These are phyloP conservation scores for Austrofundulus limnaeus DNA, from an alignment of 2,113 vertebrate genomes.

Conservation along the genomic window DNA sequence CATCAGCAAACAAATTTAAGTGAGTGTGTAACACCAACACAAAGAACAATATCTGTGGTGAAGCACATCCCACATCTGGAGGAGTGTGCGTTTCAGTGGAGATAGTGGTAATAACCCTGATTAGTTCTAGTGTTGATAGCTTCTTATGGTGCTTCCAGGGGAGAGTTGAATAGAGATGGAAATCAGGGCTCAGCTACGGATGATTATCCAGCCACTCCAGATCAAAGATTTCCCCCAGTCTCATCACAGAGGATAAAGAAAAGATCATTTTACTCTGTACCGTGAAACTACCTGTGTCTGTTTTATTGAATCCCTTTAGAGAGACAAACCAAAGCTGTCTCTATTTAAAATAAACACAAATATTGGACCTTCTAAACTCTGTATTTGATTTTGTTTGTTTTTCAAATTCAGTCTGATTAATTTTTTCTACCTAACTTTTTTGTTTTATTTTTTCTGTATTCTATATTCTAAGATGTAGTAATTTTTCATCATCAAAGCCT, in stretches of 20 bases:
- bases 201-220: slow-evolving; percentile 77
- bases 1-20: slow-evolving; percentile 25
- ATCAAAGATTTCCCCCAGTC: slow-evolving; percentile 72
- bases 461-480: no score
- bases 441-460: no score
- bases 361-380: no score
- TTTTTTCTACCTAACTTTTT: no score
- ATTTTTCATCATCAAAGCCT: no score
- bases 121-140: slow-evolving; percentile 68
- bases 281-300: slow-evolving; percentile 43
- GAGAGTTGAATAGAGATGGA: slow-evolving; percentile 67
- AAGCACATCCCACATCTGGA: slow-evolving; percentile 52
- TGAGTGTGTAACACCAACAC: neutral
- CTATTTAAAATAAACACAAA: slow-evolving; percentile 9
- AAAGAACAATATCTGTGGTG: slow-evolving; percentile 5
- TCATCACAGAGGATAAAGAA: slow-evolving; percentile 69
- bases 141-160: slow-evolving; percentile 58
- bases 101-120: slow-evolving; percentile 67
- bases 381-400: no score
- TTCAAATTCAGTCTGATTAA: no score
- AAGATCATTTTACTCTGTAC: slow-evolving; percentile 47
- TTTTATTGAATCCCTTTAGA: slow-evolving; percentile 11
- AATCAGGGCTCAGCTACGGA: slow-evolving; percentile 71
- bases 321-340: slow-evolving; percentile 6
- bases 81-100: slow-evolving; percentile 49